These are phyloP conservation scores for Oreotrochilus melanogaster DNA, from an alignment of 2,113 vertebrate genomes.

Conservation along the genomic window DNA sequence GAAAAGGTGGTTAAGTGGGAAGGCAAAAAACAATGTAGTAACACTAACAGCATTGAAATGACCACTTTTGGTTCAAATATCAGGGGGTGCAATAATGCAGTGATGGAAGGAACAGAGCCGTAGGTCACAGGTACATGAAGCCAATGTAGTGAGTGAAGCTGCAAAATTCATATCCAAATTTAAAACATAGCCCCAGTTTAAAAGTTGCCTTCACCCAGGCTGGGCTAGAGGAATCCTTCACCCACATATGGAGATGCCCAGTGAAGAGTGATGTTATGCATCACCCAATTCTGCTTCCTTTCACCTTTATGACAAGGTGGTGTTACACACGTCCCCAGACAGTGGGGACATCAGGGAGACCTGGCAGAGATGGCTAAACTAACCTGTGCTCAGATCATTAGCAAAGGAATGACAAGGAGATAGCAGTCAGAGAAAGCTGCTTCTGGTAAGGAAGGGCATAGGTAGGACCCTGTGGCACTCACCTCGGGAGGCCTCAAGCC, in stretches of 20 bases:
- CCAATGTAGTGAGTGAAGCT: background rate
- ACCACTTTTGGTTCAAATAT: background rate
- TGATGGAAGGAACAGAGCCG: background rate
- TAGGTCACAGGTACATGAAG: background rate
- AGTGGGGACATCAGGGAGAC: background rate
- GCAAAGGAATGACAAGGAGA: background rate
- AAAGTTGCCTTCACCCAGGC: background rate
- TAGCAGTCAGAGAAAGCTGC: background rate
- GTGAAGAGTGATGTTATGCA: fast-evolving
- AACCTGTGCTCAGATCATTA: background rate
- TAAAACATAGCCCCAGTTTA: background rate
- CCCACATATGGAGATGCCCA: fast-evolving
- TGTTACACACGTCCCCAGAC: background rate
- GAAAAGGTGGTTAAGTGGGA: background rate
- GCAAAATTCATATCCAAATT: background rate
- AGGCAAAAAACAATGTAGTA: background rate
- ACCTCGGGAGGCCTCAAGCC: slow-evolving; percentile 97
- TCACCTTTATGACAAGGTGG: background rate
- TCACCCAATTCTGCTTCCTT: background rate
- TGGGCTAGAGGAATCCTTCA: background rate
- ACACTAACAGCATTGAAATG: background rate
- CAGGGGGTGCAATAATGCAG: background rate
- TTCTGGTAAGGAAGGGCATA: background rate
- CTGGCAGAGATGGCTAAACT: background rate
- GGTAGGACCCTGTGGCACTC: background rate